Base-by-base conservation (phyloP, 2,797 vertebrate genomes). In the Takifugu rubripes region DNA sequence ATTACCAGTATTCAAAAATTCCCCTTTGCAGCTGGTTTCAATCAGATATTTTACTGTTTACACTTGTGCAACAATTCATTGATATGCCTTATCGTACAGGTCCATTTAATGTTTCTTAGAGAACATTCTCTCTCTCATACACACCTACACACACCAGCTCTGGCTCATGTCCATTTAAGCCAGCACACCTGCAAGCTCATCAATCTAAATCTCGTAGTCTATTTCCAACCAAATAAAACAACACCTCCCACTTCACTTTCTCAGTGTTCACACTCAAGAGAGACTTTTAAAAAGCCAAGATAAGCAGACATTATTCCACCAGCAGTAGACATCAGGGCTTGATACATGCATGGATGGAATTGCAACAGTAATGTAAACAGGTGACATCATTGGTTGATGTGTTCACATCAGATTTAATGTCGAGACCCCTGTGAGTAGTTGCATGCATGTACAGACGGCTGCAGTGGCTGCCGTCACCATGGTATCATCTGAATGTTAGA, bases 21-120 rank as follows among this genome's bases (percentile, higher is more conserved):
- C 49, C 53, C 9, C 25, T 61, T 57, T 49, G 17, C 61, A 61
- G 69, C 45, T 68, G 59, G 33, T 68, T 69, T 68, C 50, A 65
- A 60, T 72, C 14, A 12, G 27, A 40, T 51, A 60, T 68, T 54
- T 73, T 59, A 54, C 44, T 10, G 7, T 29, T 29, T 29, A 29
- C 27, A 29, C 27, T 29, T 29, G 54, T 6, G 25, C 36, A 48
- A 29, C 27, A 45, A 21, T 51, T 66, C 57, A 48, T 64, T 17
- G 47, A 67, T 58, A 54, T 62, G 49, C 42, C 51, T 56, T 48
- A 55, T 77, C 14, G 5, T 14, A 59, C 43, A 29, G 46, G 57
- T 44, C 51, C 72, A 16, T 55, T 5, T 59, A 74, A 84, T 72
- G 60, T 71, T 60, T 77, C 70, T 66, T 61, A 78, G 72, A 74